These are phyloP conservation scores for Leptopterna dolabrata DNA, from an alignment of 2,888 invertebrate genomes.

Conservation along the genomic window DNA sequence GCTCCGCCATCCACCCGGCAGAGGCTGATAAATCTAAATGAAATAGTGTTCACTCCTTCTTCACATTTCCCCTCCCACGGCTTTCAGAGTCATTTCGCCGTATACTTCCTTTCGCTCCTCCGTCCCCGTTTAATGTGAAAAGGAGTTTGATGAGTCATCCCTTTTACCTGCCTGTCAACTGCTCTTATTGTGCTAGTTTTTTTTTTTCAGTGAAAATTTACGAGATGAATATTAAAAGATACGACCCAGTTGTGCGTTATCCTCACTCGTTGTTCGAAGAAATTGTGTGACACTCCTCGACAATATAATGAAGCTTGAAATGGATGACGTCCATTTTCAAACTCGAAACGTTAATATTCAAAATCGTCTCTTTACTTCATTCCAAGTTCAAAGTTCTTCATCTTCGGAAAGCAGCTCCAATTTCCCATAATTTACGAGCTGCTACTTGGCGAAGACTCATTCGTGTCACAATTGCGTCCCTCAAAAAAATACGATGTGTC, in stretches of 20 bases:
- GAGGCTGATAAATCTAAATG: constrained; percentile 30
- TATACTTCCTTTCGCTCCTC: neutral
- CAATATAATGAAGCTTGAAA: too few species aligned
- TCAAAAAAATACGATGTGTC: too few species aligned
- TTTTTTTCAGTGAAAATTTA: neutral
- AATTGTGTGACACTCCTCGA: too few species aligned
- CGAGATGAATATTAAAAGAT: neutral
- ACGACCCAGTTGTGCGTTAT: neutral
- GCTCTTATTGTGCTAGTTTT: neutral
- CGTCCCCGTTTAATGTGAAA: neutral
- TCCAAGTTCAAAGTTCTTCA: too few species aligned
- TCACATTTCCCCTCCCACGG: neutral
- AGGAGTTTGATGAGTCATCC: neutral
- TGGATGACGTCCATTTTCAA: too few species aligned
- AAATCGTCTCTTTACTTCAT: too few species aligned
- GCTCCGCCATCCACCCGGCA: neutral
- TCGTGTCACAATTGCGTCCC: too few species aligned
- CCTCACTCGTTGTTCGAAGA: neutral
- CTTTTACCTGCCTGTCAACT: constrained; percentile 1
- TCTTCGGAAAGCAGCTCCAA: too few species aligned
- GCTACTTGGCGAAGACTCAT: too few species aligned
- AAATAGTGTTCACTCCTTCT: constrained; percentile 10
- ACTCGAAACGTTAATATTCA: too few species aligned
- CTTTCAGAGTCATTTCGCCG: neutral
- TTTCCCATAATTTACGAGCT: too few species aligned